Evolutionary conservation across 2,113 vertebrate genomes (phyloP), one percentile per base, ranked within the genome.

Genomic region (Acanthochromis polyacanthus): DNA sequence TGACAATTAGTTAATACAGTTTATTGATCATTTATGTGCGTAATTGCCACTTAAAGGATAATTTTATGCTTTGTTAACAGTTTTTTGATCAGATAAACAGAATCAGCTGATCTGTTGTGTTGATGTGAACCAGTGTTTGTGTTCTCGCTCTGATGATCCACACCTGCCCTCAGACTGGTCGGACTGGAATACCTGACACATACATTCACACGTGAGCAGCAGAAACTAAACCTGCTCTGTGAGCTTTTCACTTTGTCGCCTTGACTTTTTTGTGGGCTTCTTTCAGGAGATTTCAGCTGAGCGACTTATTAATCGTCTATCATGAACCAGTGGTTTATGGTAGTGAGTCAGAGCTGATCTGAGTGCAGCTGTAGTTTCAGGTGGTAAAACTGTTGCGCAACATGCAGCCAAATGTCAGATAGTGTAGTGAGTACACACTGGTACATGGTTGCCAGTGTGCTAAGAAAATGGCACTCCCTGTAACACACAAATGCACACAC

Each of bases 101-200:
- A 48, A 8, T 48, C 16, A 30, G 22, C 9, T 32, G 12, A 61
- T 50, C 32, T 51, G 5, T 10, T 32, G 43, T 19, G 48, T 2
- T 19, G 17, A 20, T 19, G 48, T 51, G 45, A 5, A 9, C 20
- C 17, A 62, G 19, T 51, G 60, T 66, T 46, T 60, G 15, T 59
- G 43, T 62, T 80, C 63, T 75, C 20, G 30, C 16, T 2, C 36
- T 17, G 3, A 28, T 4, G 28, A 57, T 12, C 50, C 66, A 79
- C 70, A 48, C 78, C 64, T 64, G 0, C 1, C 8, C 51, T 75
- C 14, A 68, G 50, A 91, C 90, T 38, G 74, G 88, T 88, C 38
- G 0, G 65, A 89, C 88, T 38, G 65, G 88, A 71, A 55, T 61
- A 48, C 3, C 53, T 20, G 25, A 17, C 50, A 8, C 52, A 43